Evolutionary conservation across 2,888 invertebrate genomes (phyloP).

Genomic region (Branchipolynoe longqiensis): DNA sequence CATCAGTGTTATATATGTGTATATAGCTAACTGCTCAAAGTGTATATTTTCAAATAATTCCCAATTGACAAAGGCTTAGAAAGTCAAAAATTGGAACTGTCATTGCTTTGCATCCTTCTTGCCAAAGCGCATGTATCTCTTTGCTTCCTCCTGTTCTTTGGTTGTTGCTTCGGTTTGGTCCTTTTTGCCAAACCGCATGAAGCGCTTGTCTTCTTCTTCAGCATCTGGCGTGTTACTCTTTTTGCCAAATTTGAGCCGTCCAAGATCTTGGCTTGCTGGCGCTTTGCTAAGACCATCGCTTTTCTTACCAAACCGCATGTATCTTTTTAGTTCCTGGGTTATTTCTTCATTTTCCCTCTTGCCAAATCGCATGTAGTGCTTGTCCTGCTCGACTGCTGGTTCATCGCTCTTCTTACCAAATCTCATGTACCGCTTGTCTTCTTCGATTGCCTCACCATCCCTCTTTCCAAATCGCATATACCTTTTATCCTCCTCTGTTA

Average conservation of each 20-base stretch:
- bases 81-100: background rate
- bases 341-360: constrained; percentile 62
- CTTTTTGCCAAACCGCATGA: constrained; percentile 68
- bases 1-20: no score
- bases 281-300: background rate
- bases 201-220: constrained; percentile 60
- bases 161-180: background rate
- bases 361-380: constrained; percentile 61
- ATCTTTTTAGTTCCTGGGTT: constrained; percentile 52
- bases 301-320: constrained; percentile 52
- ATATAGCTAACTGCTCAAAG: no score
- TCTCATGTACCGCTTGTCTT: constrained; percentile 58
- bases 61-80: constrained; percentile 1
- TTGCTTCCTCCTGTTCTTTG: constrained; percentile 31
- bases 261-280: constrained; percentile 2
- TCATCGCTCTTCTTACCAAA: constrained; percentile 57
- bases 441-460: constrained; percentile 14
- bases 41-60: background rate
- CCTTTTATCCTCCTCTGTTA: constrained; percentile 59
- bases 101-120: constrained; percentile 58
- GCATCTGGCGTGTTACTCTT: constrained; percentile 55
- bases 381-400: constrained; percentile 42
- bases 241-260: constrained; percentile 50
- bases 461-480: constrained; percentile 56
- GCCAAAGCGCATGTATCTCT: constrained; percentile 58